Evolutionary conservation across 2,888 invertebrate species (phyloP), one percentile per base, ranked within the genome.

Genomic region (Mythimna albipuncta): DNA sequence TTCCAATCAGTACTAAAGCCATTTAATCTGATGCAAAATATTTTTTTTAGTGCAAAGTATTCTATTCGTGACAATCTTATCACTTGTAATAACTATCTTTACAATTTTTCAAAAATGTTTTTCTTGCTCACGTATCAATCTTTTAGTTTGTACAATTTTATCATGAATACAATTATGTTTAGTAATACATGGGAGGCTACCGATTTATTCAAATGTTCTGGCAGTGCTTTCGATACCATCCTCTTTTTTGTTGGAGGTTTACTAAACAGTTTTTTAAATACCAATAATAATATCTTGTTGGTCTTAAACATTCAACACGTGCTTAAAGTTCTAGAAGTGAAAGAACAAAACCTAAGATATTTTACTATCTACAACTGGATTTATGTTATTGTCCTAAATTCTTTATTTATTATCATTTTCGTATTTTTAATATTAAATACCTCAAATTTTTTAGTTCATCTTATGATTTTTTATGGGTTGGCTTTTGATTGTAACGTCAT

Each of bases 41-140:
- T 75, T 50, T 75, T 75, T 16, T 32, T 75, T 21, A 67, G 76
- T 13, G 50, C 75, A 1, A 75, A 75, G 26, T 75, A 64, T 57
- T 66, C 62, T 21, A 64, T 75, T 32, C 16, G 52, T 1, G 57
- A 75, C 13, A 44, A 38, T 11, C 1, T 58, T 4, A 58, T 75
- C 38, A 38, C 10, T 35, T 2, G n/a, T 2, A 75, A 75, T n/a
- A 52, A 11, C 32, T 9, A 7, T 11, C 9, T n/a, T 32, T 75
- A 75, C n/a, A 26, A 26, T 26, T 26, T 26, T 26, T 26, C 2
- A 26, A 26, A 26, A 57, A 6, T 66, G 0, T 35, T 52, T 32
- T 57, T 44, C 26, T 41, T 19, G 4, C 21, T 67, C 19, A 21
- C 35, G 13, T 71, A 44, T 16, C 38, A 26, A 26, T 26, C 19